These are phyloP conservation scores for Dromaius novaehollandiae DNA, from an alignment of 2,113 vertebrate genomes.

Conservation along the genomic window DNA sequence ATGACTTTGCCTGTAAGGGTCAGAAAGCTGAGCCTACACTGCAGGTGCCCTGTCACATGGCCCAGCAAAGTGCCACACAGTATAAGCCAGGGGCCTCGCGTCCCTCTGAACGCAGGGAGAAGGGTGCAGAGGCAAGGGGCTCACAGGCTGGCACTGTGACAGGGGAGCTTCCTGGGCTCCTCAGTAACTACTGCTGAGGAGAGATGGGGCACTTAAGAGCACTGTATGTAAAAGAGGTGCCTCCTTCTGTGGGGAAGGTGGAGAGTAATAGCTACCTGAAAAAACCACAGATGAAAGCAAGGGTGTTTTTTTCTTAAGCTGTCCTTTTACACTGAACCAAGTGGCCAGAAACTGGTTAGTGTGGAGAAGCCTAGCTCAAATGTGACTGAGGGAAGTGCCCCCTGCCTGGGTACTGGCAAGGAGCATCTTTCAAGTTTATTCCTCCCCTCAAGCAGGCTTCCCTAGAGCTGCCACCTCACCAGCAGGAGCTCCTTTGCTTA, in stretches of 20 bases:
- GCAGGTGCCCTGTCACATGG: fast-evolving
- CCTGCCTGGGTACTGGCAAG: not conserved
- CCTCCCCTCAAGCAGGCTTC: not conserved
- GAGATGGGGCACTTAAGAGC: not conserved
- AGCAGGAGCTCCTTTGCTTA: not conserved
- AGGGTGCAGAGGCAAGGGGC: not conserved
- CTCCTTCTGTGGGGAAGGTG: not conserved
- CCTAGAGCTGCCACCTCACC: not conserved
- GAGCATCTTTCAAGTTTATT: not conserved
- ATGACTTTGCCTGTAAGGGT: not conserved
- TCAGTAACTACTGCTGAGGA: not conserved
- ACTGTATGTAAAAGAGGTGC: not conserved
- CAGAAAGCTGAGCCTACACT: not conserved
- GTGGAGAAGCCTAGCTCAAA: not conserved
- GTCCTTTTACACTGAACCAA: not conserved
- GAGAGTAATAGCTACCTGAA: not conserved
- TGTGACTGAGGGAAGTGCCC: not conserved
- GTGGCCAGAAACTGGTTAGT: not conserved
- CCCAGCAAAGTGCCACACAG: not conserved
- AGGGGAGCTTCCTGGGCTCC: not conserved
- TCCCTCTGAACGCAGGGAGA: not conserved
- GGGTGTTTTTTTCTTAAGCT: not conserved
- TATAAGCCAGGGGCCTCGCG: fast-evolving
- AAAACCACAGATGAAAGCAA: not conserved
- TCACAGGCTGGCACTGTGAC: not conserved